Evolutionary conservation across 2,113 vertebrate species (phyloP).

Genomic region (Oreochromis tanganicae): DNA sequence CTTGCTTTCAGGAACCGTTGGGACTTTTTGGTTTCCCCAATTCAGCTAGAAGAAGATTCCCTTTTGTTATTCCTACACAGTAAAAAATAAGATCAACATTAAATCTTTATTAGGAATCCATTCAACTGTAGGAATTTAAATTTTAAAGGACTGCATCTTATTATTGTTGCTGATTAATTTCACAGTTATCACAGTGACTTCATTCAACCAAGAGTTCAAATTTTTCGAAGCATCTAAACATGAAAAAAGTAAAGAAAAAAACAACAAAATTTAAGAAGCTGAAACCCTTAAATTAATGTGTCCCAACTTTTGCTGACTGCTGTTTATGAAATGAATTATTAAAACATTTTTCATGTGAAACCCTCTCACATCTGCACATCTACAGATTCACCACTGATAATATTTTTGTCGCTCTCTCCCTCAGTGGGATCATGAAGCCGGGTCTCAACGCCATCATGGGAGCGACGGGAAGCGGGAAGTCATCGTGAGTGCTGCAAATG

Average conservation of each 20-base stretch:
- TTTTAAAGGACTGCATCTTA: not conserved
- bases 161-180: not conserved
- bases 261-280: rapidly evolving
- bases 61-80: not conserved
- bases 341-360: not conserved
- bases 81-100: not conserved
- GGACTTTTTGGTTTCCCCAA: not conserved
- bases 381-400: not conserved
- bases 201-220: not conserved
- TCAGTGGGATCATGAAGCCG: conserved; percentile 89
- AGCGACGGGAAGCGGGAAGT: conserved; percentile 92
- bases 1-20: not conserved
- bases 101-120: not conserved
- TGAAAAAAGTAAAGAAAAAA: not conserved
- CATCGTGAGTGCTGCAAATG: conserved; percentile 80
- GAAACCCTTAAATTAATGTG: not conserved
- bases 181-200: not conserved
- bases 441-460: conserved; percentile 95
- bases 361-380: not conserved
- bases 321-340: not conserved
- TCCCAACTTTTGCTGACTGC: rapidly evolving
- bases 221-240: no score
- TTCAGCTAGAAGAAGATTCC: not conserved
- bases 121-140: not conserved
- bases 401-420: not conserved